A percentile compares a stretch with the other conserved stretches of the same genome.
phyloP scores from a whole-genome alignment of 2,113 vertebrate species.

The Rhadina sibilatrix region DNA sequence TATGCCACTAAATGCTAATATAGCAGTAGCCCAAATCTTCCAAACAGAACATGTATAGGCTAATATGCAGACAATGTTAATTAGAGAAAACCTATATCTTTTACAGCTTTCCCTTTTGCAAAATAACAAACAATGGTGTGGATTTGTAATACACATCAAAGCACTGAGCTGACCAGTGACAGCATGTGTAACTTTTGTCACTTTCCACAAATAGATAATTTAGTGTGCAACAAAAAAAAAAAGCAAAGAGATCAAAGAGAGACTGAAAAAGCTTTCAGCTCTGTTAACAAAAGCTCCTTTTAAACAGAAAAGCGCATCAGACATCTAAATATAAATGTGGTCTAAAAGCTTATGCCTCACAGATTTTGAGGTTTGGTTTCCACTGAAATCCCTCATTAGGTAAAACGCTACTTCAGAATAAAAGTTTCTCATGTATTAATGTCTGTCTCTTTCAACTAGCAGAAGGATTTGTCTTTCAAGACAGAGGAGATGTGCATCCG shows the following conservation, averaged over 20 bases:
- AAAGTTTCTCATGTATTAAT: background rate
- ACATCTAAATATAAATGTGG: background rate
- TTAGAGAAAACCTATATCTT: background rate
- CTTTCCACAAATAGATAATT: conserved; percentile 13
- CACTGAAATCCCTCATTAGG: background rate
- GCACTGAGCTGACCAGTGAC: background rate
- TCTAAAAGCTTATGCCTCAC: background rate
- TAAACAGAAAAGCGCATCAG: background rate
- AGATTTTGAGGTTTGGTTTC: background rate
- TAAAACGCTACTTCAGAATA: background rate
- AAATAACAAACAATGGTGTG: background rate
- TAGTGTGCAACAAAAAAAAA: background rate
- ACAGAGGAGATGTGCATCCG: background rate
- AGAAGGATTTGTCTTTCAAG: background rate
- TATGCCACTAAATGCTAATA: background rate
- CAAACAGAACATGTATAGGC: background rate
- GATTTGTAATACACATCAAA: background rate
- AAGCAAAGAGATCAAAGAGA: background rate
- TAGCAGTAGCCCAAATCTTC: background rate
- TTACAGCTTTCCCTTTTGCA: background rate
- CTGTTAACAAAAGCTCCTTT: background rate
- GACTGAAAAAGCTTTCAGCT: background rate
- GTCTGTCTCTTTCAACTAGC: background rate
- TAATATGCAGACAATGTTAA: background rate
- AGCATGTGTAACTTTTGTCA: background rate